Conservation (phyloP, 1,140 invertebrate genomes). For the Tetramorium alpestre region DNA sequence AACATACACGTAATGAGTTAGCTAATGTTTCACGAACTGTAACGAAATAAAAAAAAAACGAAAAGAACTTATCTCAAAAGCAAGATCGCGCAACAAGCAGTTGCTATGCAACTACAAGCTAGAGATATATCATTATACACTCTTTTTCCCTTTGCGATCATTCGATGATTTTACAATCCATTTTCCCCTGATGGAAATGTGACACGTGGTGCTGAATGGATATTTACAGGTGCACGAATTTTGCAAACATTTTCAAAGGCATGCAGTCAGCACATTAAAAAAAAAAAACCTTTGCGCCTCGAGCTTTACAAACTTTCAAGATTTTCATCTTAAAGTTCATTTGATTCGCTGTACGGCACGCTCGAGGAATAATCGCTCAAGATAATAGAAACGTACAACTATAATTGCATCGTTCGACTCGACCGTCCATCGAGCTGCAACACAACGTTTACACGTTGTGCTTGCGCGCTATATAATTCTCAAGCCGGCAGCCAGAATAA, state of each 20-base stretch:
- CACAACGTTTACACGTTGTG: constrained; percentile 58
- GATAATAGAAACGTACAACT: constrained; percentile 50
- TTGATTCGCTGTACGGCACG: neutral
- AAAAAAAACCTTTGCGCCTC: neutral
- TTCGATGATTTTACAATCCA: neutral
- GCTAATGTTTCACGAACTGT: constrained; percentile 55
- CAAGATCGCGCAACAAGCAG: constrained; percentile 19
- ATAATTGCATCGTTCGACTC: constrained; percentile 50
- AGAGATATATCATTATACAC: neutral
- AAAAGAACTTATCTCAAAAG: constrained; percentile 29
- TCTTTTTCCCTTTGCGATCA: neutral
- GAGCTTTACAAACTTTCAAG: neutral
- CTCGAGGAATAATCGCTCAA: constrained; percentile 30
- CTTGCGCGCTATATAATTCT: constrained; percentile 47
- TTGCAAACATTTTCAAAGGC: neutral
- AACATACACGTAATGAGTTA: constrained; percentile 29
- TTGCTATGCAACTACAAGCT: neutral
- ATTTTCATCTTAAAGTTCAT: neutral
- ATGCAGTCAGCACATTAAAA: neutral
- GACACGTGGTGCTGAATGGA: neutral
- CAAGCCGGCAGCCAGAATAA: constrained; percentile 54
- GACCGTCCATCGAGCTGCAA: constrained; percentile 38
- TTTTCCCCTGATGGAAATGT: neutral
- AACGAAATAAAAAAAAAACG: constrained; percentile 26
- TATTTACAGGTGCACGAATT: neutral